Conservation (phyloP, 1,140 invertebrate genomes). For the Leucophenga varia region DNA sequence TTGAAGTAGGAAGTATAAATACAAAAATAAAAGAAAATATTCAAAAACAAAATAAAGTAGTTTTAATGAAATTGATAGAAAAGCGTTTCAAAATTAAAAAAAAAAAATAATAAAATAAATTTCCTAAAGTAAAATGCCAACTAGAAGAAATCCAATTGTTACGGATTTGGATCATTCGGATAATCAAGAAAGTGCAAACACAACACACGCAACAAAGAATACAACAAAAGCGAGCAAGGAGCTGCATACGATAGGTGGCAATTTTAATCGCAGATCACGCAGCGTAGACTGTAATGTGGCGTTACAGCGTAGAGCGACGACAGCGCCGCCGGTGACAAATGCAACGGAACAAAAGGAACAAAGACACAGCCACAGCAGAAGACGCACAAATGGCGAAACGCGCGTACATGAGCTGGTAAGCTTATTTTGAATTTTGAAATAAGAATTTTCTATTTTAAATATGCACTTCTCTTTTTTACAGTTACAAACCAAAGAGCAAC, state of each 20-base stretch:
- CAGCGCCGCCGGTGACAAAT: no score
- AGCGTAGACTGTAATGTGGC: slow-evolving; percentile 32
- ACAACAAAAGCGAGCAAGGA: slow-evolving; percentile 29
- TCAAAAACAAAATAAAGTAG: no score
- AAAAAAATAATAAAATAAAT: no score
- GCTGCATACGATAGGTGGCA: slow-evolving; percentile 45
- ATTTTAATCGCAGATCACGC: slow-evolving; percentile 40
- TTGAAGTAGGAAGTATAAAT: no score
- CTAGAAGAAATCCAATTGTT: no score
- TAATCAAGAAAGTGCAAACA: slow-evolving; percentile 6
- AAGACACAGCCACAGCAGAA: slow-evolving; percentile 19
- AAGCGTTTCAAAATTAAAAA: no score
- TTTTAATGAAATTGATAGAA: no score
- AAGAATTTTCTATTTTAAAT: neutral
- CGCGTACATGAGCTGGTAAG: slow-evolving; percentile 39
- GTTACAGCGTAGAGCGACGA: slow-evolving; percentile 14
- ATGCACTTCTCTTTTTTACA: slow-evolving; percentile 6
- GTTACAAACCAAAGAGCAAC: slow-evolving; percentile 53
- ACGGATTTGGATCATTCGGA: slow-evolving; percentile 46
- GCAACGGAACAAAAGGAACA: slow-evolving; percentile 6
- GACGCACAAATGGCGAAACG: no score
- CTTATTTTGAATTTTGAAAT: neutral
- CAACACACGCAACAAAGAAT: neutral
- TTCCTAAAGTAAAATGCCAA: no score
- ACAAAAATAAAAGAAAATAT: no score